Evolutionary conservation across 2,888 invertebrate genomes (phyloP), one percentile per base, ranked within the genome.

Genomic region (Chymomyza fuscimana): DNA sequence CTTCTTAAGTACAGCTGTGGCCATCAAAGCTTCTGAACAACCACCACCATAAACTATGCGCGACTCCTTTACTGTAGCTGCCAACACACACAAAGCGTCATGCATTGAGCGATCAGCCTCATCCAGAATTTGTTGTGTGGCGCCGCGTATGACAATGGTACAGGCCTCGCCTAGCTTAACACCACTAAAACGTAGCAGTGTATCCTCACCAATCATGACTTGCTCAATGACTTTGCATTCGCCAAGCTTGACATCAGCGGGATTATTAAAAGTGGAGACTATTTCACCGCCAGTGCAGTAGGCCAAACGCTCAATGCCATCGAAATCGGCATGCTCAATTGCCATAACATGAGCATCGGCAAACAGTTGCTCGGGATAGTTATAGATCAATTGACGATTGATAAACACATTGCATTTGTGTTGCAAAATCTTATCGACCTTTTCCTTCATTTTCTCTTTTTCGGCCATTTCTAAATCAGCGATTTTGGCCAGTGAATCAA

Each of bases 381-480:
- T 99, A 93, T 99, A 99, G 92, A 99, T 99, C 80, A 99, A 93
- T 92, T 99, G 99, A 79, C 97, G 96, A 93, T 99, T 99, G 90
- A 99, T 98, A 91, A 99, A 99, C 0, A 99, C 99, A 92, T 97
- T 99, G 93, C 97, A 96, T 80, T 97, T 96, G 92, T 99, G 98
- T 78, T 95, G 95, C 63, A 99, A 91, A 83, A 99, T 99, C 92
- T 98, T 98, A 88, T 96, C 96, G 3, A 99, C 98, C 94, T 99
- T 99, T 86, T 98, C 98, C 91, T 98, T 99, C 99, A 99, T 99
- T 91, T 99, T 99, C 90, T 99, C 98, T 91, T 99, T 99, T 91
- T 99, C 99, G 1, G 99, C 99, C 61, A 96, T 92, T 93, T 99
- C 99, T 64, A 99, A 93, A 89, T 99, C 99, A 5, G 99, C 99